Evolutionary conservation across 2,888 invertebrate genomes (phyloP).

Genomic region (Barypeithes pellucidus): DNA sequence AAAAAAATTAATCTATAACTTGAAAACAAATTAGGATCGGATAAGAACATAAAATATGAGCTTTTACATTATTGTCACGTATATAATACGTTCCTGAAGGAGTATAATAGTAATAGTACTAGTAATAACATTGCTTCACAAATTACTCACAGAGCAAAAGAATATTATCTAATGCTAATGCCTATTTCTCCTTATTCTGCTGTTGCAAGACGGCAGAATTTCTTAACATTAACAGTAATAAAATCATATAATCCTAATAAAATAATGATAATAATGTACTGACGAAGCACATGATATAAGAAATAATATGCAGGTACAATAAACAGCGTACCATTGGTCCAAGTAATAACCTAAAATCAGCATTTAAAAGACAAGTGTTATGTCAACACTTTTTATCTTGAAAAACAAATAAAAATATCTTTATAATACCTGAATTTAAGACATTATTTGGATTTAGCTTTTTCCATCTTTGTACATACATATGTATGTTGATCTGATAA

Average conservation of each 20-base stretch:
- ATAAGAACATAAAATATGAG: no score
- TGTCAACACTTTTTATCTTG: constrained; percentile 34
- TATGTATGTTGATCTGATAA: not conserved
- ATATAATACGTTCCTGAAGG: no score
- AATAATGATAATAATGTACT: not conserved
- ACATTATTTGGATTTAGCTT: not conserved
- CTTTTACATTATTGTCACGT: no score
- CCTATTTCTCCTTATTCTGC: no score
- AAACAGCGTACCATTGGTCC: not conserved
- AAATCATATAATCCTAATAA: not conserved
- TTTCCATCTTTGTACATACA: not conserved
- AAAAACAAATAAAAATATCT: constrained; percentile 21
- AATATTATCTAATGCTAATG: no score
- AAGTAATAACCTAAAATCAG: constrained; percentile 12
- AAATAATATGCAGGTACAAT: not conserved
- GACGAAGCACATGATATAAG: constrained; percentile 2
- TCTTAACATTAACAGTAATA: constrained; percentile 5
- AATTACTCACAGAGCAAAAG: no score
- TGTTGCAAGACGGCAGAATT: not conserved
- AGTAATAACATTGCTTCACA: no score
- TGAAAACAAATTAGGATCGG: no score
- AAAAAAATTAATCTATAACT: no score
- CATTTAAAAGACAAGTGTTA: constrained; percentile 31
- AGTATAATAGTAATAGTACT: no score
- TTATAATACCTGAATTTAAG: constrained; percentile 12